Evolutionary conservation across 2,888 invertebrate species (phyloP).

Genomic region (Erannis defoliaria): DNA sequence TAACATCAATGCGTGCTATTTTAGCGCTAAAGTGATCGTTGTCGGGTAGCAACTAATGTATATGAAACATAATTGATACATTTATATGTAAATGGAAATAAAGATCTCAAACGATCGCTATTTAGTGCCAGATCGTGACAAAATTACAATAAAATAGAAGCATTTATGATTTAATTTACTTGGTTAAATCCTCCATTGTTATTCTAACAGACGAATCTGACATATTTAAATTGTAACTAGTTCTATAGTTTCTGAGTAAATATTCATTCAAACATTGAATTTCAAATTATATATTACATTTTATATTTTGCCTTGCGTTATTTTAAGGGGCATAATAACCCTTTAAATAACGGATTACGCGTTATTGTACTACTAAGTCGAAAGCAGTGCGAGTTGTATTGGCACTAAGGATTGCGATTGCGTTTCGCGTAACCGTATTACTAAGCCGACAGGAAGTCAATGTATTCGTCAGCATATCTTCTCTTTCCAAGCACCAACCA

Average conservation of each 20-base stretch:
- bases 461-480: too few species aligned
- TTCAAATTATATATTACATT: too few species aligned
- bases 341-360: too few species aligned
- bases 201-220: constrained; percentile 9
- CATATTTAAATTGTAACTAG: constrained; percentile 17
- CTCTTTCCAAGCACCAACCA: too few species aligned
- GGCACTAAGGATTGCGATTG: too few species aligned
- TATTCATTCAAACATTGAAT: too few species aligned
- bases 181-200: constrained; percentile 23
- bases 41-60: constrained; percentile 48
- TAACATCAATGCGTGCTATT: not conserved
- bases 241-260: constrained; percentile 1
- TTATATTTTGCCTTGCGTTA: too few species aligned
- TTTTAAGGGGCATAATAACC: too few species aligned
- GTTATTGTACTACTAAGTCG: too few species aligned
- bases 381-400: too few species aligned
- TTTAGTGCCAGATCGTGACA: constrained; percentile 28
- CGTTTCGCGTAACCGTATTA: too few species aligned
- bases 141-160: constrained; percentile 31
- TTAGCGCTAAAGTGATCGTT: constrained; percentile 39
- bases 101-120: constrained; percentile 23
- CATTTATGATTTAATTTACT: constrained; percentile 20
- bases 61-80: constrained; percentile 48
- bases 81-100: constrained; percentile 35
- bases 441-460: too few species aligned